Evolutionary conservation across 2,888 invertebrate genomes (phyloP).

Genomic region (Molanna angustata): DNA sequence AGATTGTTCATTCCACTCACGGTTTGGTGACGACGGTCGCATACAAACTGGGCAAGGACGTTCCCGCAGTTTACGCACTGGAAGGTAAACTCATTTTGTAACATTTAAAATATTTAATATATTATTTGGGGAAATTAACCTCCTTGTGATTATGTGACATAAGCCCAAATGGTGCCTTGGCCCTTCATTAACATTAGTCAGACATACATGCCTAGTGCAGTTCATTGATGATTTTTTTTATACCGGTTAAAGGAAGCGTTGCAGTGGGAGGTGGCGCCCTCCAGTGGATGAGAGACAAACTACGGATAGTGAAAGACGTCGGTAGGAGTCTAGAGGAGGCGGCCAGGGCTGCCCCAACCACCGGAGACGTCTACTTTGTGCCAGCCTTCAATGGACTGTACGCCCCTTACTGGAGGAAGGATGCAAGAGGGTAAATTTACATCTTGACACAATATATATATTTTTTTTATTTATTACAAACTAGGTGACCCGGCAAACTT

Average conservation of each 20-base stretch:
- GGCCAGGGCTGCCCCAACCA: conserved; percentile 78
- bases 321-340: conserved; percentile 67
- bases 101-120: neutral
- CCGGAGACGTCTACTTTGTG: conserved; percentile 96
- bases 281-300: conserved; percentile 90
- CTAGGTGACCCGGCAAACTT: too few relatives aligned
- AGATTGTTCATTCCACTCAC: conserved; percentile 81
- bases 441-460: neutral
- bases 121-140: neutral
- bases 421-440: conserved; percentile 77
- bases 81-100: conserved; percentile 61
- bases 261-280: conserved; percentile 90
- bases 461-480: neutral
- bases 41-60: conserved; percentile 80
- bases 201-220: too few relatives aligned
- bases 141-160: neutral
- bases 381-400: conserved; percentile 96
- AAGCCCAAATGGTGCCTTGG: too few relatives aligned
- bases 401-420: conserved; percentile 97
- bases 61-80: conserved; percentile 85
- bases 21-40: conserved; percentile 90
- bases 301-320: conserved; percentile 77
- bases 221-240: too few relatives aligned
- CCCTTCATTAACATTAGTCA: too few relatives aligned
- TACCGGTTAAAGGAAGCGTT: conserved; percentile 70